Conservation (phyloP, 2,888 invertebrate species). For the Oscheius sp. region DNA sequence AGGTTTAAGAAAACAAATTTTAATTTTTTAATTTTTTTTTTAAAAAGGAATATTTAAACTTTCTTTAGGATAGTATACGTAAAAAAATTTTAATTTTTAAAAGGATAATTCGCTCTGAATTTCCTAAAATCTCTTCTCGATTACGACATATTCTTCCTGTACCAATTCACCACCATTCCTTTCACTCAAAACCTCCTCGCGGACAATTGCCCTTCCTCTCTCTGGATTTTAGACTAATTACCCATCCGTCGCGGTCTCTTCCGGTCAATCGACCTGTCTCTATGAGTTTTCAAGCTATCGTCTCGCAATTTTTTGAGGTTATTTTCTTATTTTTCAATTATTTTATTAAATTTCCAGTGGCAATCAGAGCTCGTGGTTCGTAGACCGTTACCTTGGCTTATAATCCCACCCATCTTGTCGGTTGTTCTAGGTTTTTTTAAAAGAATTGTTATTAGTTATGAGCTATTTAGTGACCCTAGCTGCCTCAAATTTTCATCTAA, state of each 20-base stretch:
- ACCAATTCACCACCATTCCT: too few relatives aligned
- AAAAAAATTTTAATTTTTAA: too few relatives aligned
- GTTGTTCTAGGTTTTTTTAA: constrained; percentile 36
- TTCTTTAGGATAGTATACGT: too few relatives aligned
- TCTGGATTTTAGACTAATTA: too few relatives aligned
- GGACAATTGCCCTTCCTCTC: too few relatives aligned
- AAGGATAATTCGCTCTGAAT: too few relatives aligned
- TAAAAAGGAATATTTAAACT: too few relatives aligned
- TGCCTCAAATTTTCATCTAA: constrained; percentile 45
- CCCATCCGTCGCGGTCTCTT: constrained; percentile 2
- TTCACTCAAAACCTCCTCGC: too few relatives aligned
- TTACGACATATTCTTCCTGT: too few relatives aligned
- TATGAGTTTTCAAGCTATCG: constrained; percentile 64
- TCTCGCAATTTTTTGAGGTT: constrained; percentile 67
- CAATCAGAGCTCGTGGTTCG: constrained; percentile 62
- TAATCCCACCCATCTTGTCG: constrained; percentile 60
- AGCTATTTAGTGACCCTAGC: constrained; percentile 41
- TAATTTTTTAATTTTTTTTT: too few relatives aligned
- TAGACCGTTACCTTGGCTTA: constrained; percentile 65
- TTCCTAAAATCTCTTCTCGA: too few relatives aligned
- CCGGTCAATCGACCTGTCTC: constrained; percentile 20
- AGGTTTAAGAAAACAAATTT: too few relatives aligned
- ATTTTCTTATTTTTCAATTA: neutral
- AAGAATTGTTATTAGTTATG: neutral
- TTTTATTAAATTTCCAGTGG: constrained; percentile 49